These are phyloP conservation scores for Papilio aristodemus DNA, from an alignment of 1,140 invertebrate genomes.

Conservation along the genomic window DNA sequence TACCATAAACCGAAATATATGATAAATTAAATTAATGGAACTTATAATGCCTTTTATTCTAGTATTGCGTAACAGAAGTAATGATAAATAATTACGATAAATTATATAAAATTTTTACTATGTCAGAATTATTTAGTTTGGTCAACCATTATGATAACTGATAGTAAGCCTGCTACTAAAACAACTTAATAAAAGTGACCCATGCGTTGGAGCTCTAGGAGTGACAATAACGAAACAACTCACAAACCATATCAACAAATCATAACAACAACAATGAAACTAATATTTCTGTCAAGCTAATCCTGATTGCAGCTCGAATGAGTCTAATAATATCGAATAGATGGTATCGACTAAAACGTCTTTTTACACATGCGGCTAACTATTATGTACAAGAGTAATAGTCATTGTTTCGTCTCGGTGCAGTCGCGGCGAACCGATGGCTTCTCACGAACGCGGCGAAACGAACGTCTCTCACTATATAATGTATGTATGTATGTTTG, in stretches of 20 bases:
- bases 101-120: background rate
- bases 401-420: slow-evolving; percentile 72
- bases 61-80: slow-evolving; percentile 6
- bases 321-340: slow-evolving; percentile 79
- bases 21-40: slow-evolving; percentile 28
- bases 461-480: slow-evolving; percentile 74
- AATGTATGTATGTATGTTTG: slow-evolving; percentile 67
- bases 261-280: slow-evolving; percentile 75
- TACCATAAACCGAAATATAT: slow-evolving; percentile 13
- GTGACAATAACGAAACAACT: slow-evolving; percentile 65
- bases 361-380: slow-evolving; percentile 77
- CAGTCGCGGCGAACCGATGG: slow-evolving; percentile 78
- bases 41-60: slow-evolving; percentile 8
- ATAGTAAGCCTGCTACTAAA: slow-evolving; percentile 40
- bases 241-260: slow-evolving; percentile 65
- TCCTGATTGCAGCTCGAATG: slow-evolving; percentile 74
- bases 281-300: slow-evolving; percentile 71
- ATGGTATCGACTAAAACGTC: slow-evolving; percentile 73
- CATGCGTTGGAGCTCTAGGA: slow-evolving; percentile 57
- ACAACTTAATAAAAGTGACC: slow-evolving; percentile 47
- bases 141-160: slow-evolving; percentile 27
- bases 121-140: slow-evolving; percentile 2
- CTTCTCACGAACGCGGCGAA: slow-evolving; percentile 78
- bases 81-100: slow-evolving; percentile 5
- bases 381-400: slow-evolving; percentile 75